Evolutionary conservation across 2,888 invertebrate species (phyloP).

Genomic region (Loripinus fragilis): DNA sequence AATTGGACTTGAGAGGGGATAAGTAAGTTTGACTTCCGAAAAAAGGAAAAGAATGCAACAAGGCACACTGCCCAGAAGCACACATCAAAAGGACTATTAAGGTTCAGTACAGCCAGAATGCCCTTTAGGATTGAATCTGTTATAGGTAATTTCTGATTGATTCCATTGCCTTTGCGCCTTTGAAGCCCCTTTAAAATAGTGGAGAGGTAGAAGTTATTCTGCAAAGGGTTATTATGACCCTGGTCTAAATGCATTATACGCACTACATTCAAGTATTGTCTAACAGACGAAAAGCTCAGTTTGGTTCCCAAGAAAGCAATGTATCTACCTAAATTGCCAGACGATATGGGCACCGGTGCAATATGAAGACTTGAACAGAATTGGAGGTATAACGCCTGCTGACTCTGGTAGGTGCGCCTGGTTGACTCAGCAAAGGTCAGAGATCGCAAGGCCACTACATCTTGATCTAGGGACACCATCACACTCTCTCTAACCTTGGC

Average conservation of each 20-base stretch:
- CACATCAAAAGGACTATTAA: too few species aligned
- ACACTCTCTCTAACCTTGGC: not conserved
- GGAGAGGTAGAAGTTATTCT: not conserved
- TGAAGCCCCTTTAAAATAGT: not conserved
- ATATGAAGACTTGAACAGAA: slow-evolving; percentile 18
- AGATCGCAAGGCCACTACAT: slow-evolving; percentile 3
- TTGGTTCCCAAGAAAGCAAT: not conserved
- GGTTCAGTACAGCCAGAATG: not conserved
- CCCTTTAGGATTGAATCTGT: not conserved
- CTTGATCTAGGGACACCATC: slow-evolving; percentile 7
- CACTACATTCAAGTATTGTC: too few species aligned
- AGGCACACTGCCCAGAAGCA: slow-evolving; percentile 36
- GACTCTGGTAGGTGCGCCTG: too few species aligned
- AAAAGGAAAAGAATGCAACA: slow-evolving; percentile 31
- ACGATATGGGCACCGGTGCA: not conserved
- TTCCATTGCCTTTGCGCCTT: slow-evolving; percentile 9
- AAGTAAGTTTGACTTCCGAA: too few species aligned
- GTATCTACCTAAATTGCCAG: not conserved
- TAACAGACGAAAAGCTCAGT: not conserved
- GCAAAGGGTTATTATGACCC: not conserved
- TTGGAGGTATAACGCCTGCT: slow-evolving; percentile 14
- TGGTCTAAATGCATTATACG: not conserved
- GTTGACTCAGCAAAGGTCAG: slow-evolving; percentile 33
- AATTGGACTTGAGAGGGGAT: slow-evolving; percentile 17
- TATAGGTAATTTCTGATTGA: slow-evolving; percentile 23